Percentiles rank a stretch among this genome's conserved stretches.
Evolutionary conservation across 1,140 invertebrate species (phyloP).

Genomic region (Oncopeltus fasciatus): DNA sequence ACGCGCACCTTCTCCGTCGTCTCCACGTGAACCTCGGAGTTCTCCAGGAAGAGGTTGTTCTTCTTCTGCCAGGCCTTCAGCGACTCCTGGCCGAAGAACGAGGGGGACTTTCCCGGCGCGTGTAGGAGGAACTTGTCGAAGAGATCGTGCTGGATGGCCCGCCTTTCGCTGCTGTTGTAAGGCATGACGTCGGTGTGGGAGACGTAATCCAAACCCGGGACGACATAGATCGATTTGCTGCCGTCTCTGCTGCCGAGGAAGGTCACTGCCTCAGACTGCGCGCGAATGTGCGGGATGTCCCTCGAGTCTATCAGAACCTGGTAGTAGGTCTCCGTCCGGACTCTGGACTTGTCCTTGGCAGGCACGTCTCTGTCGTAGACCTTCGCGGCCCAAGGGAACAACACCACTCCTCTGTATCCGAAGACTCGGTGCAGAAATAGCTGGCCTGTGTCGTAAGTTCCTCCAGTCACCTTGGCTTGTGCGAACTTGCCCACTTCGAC

Average conservation of each 20-base stretch:
- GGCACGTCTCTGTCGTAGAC: not conserved
- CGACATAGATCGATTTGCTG: not conserved
- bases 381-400: not conserved
- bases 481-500: not conserved
- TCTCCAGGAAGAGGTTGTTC: conserved; percentile 89
- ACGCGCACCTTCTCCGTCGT: conserved; percentile 88
- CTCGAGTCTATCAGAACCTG: not conserved
- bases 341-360: too few species aligned
- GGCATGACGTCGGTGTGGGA: not conserved
- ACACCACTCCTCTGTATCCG: not conserved
- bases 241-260: not conserved
- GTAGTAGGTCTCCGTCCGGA: not conserved
- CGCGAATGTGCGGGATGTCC: not conserved
- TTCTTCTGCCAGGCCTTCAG: conserved; percentile 78
- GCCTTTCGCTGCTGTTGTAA: not conserved
- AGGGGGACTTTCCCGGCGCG: not conserved
- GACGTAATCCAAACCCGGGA: not conserved
- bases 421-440: not conserved
- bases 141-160: not conserved
- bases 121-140: not conserved
- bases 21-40: conserved; percentile 93
- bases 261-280: not conserved
- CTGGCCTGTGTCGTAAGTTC: not conserved
- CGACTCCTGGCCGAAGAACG: not conserved
- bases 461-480: not conserved